These are phyloP conservation scores for Darevskia mixta DNA, from an alignment of 2,797 vertebrate species.

Conservation along the genomic window DNA sequence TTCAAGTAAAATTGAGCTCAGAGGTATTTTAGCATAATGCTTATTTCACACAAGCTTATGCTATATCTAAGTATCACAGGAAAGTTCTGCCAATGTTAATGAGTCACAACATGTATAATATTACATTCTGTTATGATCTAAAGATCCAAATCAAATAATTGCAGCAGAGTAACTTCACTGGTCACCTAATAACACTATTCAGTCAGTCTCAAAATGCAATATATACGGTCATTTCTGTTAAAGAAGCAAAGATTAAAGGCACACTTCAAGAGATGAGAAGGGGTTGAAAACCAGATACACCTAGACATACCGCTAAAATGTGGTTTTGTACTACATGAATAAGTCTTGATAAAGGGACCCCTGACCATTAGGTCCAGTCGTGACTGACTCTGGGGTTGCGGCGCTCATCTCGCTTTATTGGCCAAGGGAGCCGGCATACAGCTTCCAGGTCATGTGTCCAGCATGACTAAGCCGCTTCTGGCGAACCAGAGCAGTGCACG, in stretches of 20 bases:
- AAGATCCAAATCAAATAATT: slow-evolving; percentile 10
- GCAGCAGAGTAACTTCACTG: not conserved
- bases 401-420: too few species aligned
- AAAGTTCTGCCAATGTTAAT: not conserved
- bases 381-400: too few species aligned
- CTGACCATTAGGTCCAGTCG: too few species aligned
- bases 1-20: slow-evolving; percentile 27
- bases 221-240: not conserved
- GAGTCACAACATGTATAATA: not conserved
- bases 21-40: slow-evolving; percentile 11
- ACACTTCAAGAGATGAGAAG: too few species aligned
- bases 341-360: too few species aligned
- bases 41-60: slow-evolving; percentile 4
- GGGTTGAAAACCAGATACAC: too few species aligned
- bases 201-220: not conserved
- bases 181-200: not conserved
- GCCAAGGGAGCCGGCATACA: too few species aligned
- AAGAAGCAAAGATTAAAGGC: not conserved
- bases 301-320: too few species aligned
- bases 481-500: too few species aligned
- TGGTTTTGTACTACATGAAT: too few species aligned
- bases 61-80: slow-evolving; percentile 7
- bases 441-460: too few species aligned
- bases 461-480: too few species aligned
- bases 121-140: not conserved